Percentiles rank a stretch among this genome's conserved stretches.
Conservation (phyloP, 2,888 invertebrate genomes). For the Scaptomyza tumidula region DNA sequence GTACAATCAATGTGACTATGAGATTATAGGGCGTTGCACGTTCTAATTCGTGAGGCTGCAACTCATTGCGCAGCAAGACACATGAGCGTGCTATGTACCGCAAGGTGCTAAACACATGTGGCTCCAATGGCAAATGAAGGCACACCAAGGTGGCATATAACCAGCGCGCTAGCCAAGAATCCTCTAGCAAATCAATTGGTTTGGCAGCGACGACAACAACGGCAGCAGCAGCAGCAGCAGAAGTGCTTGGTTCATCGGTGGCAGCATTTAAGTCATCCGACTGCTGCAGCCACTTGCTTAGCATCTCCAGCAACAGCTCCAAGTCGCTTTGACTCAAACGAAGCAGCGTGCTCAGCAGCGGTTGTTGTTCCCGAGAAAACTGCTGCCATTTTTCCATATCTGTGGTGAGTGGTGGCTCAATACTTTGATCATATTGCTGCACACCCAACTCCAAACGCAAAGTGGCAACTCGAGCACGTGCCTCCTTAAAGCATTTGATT, state of each 20-base stretch:
- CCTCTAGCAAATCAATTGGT: slow-evolving; percentile 64
- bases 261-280: neutral
- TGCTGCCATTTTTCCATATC: slow-evolving; percentile 73
- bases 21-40: slow-evolving; percentile 82
- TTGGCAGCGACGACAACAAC: neutral
- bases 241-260: slow-evolving; percentile 35
- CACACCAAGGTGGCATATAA: slow-evolving; percentile 82
- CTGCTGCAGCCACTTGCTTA: slow-evolving; percentile 76
- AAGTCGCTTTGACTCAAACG: slow-evolving; percentile 80
- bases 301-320: slow-evolving; percentile 80
- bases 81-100: slow-evolving; percentile 82
- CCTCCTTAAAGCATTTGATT: slow-evolving; percentile 71
- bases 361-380: slow-evolving; percentile 78
- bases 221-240: slow-evolving; percentile 10
- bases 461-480: slow-evolving; percentile 61
- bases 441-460: slow-evolving; percentile 59
- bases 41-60: slow-evolving; percentile 65
- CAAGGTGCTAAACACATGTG: slow-evolving; percentile 81
- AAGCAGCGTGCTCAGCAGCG: slow-evolving; percentile 79
- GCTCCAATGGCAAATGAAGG: slow-evolving; percentile 83
- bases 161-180: slow-evolving; percentile 83
- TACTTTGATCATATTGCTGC: slow-evolving; percentile 49
- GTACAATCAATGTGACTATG: slow-evolving; percentile 81
- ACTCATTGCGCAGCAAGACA: slow-evolving; percentile 74
- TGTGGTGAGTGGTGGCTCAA: slow-evolving; percentile 68